phyloP scores from a whole-genome alignment of 2,113 vertebrate species.

The Bubalus kerabau region DNA sequence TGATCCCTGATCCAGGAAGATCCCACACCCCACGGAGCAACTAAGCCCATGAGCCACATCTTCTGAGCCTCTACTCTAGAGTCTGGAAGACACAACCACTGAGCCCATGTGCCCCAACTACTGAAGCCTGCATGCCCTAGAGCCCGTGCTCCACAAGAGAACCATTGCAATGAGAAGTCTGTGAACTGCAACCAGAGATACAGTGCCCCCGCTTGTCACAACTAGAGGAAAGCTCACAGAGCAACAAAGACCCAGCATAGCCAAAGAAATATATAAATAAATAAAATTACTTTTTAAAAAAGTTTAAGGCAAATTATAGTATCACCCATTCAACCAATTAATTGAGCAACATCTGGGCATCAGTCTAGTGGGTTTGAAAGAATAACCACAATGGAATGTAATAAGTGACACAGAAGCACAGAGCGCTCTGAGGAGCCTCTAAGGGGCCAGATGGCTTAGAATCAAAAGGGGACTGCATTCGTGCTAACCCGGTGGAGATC shows the following conservation, averaged over 20 bases:
- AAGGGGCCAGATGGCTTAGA: not conserved
- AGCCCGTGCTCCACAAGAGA: not conserved
- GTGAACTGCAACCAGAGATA: not conserved
- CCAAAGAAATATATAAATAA: not conserved
- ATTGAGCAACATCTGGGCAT: not conserved
- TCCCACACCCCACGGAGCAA: not conserved
- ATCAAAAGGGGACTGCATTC: not conserved
- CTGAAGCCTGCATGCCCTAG: not conserved
- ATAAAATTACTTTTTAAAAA: not conserved
- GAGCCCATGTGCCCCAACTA: not conserved
- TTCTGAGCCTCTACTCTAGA: not conserved
- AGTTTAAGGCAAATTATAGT: not conserved
- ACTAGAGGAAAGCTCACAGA: not conserved
- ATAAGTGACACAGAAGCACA: not conserved
- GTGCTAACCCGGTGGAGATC: not conserved
- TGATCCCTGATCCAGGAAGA: not conserved
- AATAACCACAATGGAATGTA: not conserved
- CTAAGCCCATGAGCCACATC: not conserved
- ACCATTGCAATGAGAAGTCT: not conserved
- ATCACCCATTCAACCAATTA: not conserved
- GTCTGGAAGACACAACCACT: not conserved
- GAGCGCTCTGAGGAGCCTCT: not conserved
- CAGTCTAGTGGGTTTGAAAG: not conserved
- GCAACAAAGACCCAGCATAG: not conserved
- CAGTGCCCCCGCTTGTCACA: accelerated